phyloP scores from a whole-genome alignment of 2,113 vertebrate species.

The Chamaea fasciata region DNA sequence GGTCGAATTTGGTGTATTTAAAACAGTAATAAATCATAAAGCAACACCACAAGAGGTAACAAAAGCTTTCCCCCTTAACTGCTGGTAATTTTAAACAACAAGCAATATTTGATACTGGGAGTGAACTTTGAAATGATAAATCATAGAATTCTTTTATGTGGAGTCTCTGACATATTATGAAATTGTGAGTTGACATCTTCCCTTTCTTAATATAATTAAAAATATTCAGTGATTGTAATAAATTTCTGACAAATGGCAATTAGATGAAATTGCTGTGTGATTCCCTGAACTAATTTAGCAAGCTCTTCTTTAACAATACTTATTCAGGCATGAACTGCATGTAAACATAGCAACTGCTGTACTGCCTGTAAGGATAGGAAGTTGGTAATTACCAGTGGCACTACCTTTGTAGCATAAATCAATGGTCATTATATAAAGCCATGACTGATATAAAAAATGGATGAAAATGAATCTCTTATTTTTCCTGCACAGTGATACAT shows the following conservation, averaged over 20 bases:
- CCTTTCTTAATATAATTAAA: constrained; percentile 39
- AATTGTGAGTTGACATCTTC: background rate
- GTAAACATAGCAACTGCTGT: background rate
- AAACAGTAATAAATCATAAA: background rate
- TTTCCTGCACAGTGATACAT: background rate
- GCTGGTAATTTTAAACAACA: background rate
- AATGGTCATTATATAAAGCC: background rate
- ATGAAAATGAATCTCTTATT: background rate
- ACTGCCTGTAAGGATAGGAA: background rate
- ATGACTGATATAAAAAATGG: background rate
- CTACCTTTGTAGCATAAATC: background rate
- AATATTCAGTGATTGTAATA: constrained; percentile 22
- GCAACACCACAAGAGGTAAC: background rate
- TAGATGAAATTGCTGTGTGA: constrained; percentile 37
- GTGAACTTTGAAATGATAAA: background rate
- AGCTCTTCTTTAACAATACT: constrained; percentile 7
- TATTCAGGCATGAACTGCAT: background rate
- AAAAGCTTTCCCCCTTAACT: background rate
- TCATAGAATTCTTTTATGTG: background rate
- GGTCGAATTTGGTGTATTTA: background rate
- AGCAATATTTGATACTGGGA: background rate
- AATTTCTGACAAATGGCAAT: constrained; percentile 40
- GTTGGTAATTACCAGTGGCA: background rate
- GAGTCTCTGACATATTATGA: background rate
- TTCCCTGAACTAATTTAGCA: constrained; percentile 44